Percentiles rank a stretch among this genome's conserved stretches.
phyloP scores from a whole-genome alignment of 2,797 vertebrate genomes.

The Amblyraja radiata region DNA sequence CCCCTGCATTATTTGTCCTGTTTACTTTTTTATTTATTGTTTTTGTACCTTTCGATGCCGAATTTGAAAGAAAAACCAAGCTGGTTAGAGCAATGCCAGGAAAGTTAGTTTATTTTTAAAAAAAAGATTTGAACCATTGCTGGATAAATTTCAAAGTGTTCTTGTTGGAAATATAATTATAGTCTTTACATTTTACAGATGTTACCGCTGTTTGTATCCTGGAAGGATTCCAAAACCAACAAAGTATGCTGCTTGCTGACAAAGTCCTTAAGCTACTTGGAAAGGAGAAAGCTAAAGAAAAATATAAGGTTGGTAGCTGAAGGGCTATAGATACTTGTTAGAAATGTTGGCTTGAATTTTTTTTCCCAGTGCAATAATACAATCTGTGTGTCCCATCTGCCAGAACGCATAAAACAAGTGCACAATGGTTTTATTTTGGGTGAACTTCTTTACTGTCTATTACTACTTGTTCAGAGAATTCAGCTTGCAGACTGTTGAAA shows the following conservation, averaged over 20 bases:
- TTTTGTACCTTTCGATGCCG: background rate
- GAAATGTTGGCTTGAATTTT: background rate
- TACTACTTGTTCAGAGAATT: background rate
- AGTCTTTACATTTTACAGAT: conserved; percentile 56
- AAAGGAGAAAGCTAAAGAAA: conserved; percentile 98
- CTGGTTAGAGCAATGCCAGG: background rate
- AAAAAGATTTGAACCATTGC: background rate
- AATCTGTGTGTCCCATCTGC: background rate
- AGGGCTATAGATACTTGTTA: background rate
- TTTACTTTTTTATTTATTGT: background rate
- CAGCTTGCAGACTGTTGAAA: background rate
- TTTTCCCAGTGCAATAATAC: background rate
- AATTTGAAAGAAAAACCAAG: background rate
- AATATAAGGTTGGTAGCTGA: conserved; percentile 80
- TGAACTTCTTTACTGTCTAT: background rate
- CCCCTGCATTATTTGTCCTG: background rate
- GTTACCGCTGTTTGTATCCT: conserved; percentile 97
- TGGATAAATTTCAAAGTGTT: background rate
- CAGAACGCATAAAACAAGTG: background rate
- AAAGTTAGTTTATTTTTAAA: background rate
- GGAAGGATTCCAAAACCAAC: conserved; percentile 97
- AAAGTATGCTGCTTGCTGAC: conserved; percentile 96
- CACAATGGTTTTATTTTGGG: background rate
- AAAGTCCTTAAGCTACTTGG: conserved; percentile 95
- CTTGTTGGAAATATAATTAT: background rate